Conservation (phyloP, 92 coral and sea anemone species). For the Siderastrea siderea region DNA sequence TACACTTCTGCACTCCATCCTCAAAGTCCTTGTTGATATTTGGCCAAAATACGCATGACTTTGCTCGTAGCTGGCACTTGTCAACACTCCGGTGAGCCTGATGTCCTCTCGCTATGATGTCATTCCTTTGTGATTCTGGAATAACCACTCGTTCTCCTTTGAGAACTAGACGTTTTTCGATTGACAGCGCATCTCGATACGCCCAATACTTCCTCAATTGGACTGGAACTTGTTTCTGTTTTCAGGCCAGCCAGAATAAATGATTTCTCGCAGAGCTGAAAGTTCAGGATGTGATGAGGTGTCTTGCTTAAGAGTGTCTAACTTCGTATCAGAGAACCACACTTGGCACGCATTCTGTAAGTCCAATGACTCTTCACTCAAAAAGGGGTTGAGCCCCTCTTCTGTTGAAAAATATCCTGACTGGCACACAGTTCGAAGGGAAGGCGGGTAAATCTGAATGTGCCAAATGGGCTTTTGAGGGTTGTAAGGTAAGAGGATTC, state of each 20-base stretch:
- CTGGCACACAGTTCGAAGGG: constrained; percentile 22
- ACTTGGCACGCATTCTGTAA: background rate
- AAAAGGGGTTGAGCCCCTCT: constrained; percentile 7
- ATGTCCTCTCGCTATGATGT: constrained; percentile 10
- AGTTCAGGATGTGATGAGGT: constrained; percentile 13
- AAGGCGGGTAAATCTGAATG: constrained; percentile 29
- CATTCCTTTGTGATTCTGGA: constrained; percentile 10
- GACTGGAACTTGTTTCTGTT: constrained; percentile 1
- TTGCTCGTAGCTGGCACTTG: constrained; percentile 12
- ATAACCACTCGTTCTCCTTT: constrained; percentile 26
- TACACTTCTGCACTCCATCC: background rate
- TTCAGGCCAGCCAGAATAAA: constrained; percentile 6
- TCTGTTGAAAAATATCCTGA: constrained; percentile 12
- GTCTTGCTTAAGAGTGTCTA: background rate
- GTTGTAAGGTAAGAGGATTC: constrained; percentile 44
- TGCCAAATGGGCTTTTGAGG: constrained; percentile 33
- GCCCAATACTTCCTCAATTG: background rate
- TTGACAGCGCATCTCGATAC: constrained; percentile 5
- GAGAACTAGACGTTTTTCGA: constrained; percentile 11
- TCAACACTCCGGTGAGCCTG: constrained; percentile 8
- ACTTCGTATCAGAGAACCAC: background rate
- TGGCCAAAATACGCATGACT: background rate
- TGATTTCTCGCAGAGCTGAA: constrained; percentile 2
- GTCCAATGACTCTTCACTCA: background rate
- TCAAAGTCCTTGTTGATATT: background rate